Conservation (phyloP, 92 coral and sea anemone genomes). For the Diadumene lineata region DNA sequence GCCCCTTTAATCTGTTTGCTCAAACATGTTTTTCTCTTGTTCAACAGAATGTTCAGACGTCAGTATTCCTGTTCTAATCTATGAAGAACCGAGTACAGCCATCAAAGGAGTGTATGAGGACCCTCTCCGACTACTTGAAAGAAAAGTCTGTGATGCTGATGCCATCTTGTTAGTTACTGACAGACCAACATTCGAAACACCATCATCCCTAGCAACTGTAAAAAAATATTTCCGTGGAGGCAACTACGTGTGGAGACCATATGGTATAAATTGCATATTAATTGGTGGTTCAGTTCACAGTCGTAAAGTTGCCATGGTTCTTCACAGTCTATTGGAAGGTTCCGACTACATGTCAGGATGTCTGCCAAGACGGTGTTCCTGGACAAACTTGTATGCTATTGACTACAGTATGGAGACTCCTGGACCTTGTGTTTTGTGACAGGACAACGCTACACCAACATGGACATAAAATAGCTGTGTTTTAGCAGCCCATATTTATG, state of each 20-base stretch:
- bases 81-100: constrained; percentile 77
- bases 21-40: background rate
- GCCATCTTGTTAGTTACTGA: constrained; percentile 92
- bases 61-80: constrained; percentile 55
- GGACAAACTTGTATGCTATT: constrained; percentile 97
- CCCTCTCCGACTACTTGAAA: constrained; percentile 74
- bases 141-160: constrained; percentile 87
- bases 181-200: constrained; percentile 77
- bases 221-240: constrained; percentile 72
- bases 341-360: constrained; percentile 96
- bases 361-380: constrained; percentile 91
- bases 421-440: constrained; percentile 85
- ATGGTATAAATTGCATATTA: constrained; percentile 92
- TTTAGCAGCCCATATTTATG: constrained; percentile 30
- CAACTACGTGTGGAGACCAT: constrained; percentile 91
- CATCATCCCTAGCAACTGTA: constrained; percentile 74
- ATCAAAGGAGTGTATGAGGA: constrained; percentile 75
- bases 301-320: constrained; percentile 91
- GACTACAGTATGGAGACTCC: constrained; percentile 99
- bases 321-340: constrained; percentile 87
- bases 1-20: background rate
- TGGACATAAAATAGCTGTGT: constrained; percentile 27
- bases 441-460: background rate
- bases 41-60: constrained; percentile 60
- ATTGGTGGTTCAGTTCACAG: constrained; percentile 98